Conservation (phyloP, 2,888 invertebrate species). For the Physocephala rufipes region DNA sequence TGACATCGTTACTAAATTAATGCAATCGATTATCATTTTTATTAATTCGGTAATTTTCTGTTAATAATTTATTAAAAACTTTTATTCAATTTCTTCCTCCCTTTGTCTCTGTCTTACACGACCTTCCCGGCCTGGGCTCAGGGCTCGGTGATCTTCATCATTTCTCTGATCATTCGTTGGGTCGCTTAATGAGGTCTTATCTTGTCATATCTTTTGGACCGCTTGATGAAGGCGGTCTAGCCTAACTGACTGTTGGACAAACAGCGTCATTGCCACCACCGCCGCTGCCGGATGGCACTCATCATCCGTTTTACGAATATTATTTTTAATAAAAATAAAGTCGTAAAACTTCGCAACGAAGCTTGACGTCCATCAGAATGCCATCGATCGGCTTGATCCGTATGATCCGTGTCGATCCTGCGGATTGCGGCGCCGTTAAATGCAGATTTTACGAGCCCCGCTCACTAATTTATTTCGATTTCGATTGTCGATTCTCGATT, state of each 20-base stretch:
- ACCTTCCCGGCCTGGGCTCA: too few species aligned
- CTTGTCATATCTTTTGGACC: conserved; percentile 18
- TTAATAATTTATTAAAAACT: conserved; percentile 26
- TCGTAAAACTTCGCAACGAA: conserved; percentile 54
- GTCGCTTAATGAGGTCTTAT: conserved; percentile 12
- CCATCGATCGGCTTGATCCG: conserved; percentile 11
- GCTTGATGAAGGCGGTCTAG: conserved; percentile 30
- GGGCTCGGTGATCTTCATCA: too few species aligned
- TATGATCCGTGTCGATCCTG: conserved; percentile 20
- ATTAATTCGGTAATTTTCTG: conserved; percentile 42
- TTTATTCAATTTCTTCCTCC: not conserved
- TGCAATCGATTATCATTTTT: conserved; percentile 54
- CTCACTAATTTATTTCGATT: conserved; percentile 50
- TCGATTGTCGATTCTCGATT: conserved; percentile 40
- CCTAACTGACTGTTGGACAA: not conserved
- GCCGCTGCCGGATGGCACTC: conserved; percentile 46
- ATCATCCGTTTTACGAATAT: conserved; percentile 60
- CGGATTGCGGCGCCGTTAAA: conserved; percentile 19
- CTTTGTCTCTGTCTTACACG: not conserved
- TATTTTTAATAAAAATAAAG: conserved; percentile 59
- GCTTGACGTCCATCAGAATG: conserved; percentile 59
- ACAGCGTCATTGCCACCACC: conserved; percentile 12
- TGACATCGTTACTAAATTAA: conserved; percentile 55
- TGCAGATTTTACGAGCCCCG: conserved; percentile 46
- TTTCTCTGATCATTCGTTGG: not conserved